Base-by-base conservation (phyloP, 2,113 vertebrate species). In the Cynoglossus semilaevis region DNA sequence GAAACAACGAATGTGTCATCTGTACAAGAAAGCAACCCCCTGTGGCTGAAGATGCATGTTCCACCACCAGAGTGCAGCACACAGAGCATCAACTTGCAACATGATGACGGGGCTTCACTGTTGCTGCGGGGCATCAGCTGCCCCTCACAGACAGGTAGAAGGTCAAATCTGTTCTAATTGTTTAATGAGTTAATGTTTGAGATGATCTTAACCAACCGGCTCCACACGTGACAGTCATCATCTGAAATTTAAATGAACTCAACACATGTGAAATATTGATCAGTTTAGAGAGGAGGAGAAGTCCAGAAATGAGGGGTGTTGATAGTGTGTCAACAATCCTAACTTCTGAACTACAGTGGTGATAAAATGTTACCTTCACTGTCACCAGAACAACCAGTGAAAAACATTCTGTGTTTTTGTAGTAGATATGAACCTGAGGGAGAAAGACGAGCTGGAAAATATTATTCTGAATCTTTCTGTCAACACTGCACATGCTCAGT, bases 11-110 rank as follows among this genome's bases (percentile, higher is more conserved):
- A 52, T 1, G 16, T n/a, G 22, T 10, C 42, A 7, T n/a, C 15
- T 15, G 12, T 40, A 1, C 54, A 47, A 8, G 17, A 41, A 46
- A 45, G n/a, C n/a, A n/a, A n/a, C n/a, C n/a, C n/a, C n/a, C n/a
- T 84, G 15, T 48, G 82, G 44, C 52, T 63, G 42, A 73, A 70
- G n/a, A 74, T 90, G 38, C 79, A 77, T 46, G 56, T 70, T 1
- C 80, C 84, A 8, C 40, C 18, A n/a, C 9, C 22, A 36, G 51
- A 43, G 46, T 15, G 15, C 41, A 0, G 36, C 61, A 16, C 66
- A 41, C 81, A 49, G 13, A 88, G 84, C 62, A 37, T 90, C 36
- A 89, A 86, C 74, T 83, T 86, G 17, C 86, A 84, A 45, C 82
- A 61, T 15, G 52, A 70, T 45, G 74, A 63, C 36, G 71, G 62